phyloP scores from a whole-genome alignment of 2,113 vertebrate genomes.

The Bos indicus region DNA sequence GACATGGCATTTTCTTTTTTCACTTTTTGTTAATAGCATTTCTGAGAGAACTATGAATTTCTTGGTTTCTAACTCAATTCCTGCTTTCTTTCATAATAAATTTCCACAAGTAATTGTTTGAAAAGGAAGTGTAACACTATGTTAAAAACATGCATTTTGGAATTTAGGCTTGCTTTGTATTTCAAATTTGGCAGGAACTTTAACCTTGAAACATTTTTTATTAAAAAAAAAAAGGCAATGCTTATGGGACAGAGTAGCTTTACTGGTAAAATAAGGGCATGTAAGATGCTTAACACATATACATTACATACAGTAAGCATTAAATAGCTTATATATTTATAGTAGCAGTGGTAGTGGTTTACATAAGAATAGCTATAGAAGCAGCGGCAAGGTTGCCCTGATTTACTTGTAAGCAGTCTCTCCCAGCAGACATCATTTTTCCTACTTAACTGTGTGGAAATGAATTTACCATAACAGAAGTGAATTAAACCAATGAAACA shows the following conservation, averaged over 20 bases:
- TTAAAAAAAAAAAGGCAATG: not conserved
- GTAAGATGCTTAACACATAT: not conserved
- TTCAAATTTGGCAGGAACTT: not conserved
- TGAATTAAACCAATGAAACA: not conserved
- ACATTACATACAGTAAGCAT: not conserved
- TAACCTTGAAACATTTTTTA: not conserved
- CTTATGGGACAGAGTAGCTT: not conserved
- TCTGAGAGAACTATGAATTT: not conserved
- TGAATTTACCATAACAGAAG: not conserved
- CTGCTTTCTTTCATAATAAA: not conserved
- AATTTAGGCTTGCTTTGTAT: not conserved
- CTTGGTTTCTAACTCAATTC: not conserved
- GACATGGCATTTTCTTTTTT: not conserved
- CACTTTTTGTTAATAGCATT: not conserved
- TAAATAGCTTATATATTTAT: not conserved
- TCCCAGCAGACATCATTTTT: not conserved
- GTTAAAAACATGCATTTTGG: not conserved
- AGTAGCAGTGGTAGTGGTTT: not conserved
- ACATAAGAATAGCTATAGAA: not conserved
- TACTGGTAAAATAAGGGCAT: not conserved
- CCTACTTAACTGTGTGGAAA: not conserved
- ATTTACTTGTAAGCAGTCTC: not conserved
- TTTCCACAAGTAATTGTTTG: not conserved
- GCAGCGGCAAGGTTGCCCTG: no score
- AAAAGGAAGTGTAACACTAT: not conserved